These are phyloP conservation scores for Macquaria australasica DNA, from an alignment of 2,113 vertebrate genomes.

Conservation along the genomic window DNA sequence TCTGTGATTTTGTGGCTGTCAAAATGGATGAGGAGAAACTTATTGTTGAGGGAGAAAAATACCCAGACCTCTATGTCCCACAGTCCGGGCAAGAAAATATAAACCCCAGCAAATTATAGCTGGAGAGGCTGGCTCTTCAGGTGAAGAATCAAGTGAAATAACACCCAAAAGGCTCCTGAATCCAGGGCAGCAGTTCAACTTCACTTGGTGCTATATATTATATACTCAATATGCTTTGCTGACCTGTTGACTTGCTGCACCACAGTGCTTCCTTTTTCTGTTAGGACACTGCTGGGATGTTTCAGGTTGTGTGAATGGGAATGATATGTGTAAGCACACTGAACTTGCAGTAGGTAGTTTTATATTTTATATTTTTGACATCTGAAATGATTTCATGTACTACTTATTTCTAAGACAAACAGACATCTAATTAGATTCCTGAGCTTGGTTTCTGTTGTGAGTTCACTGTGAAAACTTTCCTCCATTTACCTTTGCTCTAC, in stretches of 20 bases:
- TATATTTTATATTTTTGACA: not conserved
- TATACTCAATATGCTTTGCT: not conserved
- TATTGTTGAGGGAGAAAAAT: conserved; percentile 7
- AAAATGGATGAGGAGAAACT: not conserved
- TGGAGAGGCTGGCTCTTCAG: conserved; percentile 1
- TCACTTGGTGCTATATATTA: not conserved
- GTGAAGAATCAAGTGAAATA: conserved; percentile 15
- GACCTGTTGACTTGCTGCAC: conserved; percentile 4
- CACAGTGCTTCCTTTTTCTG: not conserved
- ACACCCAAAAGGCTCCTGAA: not conserved
- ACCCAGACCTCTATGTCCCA: not conserved
- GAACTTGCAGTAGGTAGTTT: not conserved
- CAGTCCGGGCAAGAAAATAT: conserved; percentile 6
- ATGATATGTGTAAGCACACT: not conserved
- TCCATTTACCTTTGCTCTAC: conserved; percentile 20
- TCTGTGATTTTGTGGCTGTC: too few species aligned
- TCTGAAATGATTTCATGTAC: not conserved
- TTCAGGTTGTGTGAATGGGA: not conserved
- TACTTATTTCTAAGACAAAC: conserved; percentile 28
- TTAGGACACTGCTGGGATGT: not conserved
- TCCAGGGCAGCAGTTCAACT: conserved; percentile 12
- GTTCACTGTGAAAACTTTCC: not conserved
- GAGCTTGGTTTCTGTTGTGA: conserved; percentile 20
- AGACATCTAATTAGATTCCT: conserved; percentile 31
- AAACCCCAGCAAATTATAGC: not conserved